phyloP scores from a whole-genome alignment of 2,113 vertebrate species.

The Cnemophilus loriae region DNA sequence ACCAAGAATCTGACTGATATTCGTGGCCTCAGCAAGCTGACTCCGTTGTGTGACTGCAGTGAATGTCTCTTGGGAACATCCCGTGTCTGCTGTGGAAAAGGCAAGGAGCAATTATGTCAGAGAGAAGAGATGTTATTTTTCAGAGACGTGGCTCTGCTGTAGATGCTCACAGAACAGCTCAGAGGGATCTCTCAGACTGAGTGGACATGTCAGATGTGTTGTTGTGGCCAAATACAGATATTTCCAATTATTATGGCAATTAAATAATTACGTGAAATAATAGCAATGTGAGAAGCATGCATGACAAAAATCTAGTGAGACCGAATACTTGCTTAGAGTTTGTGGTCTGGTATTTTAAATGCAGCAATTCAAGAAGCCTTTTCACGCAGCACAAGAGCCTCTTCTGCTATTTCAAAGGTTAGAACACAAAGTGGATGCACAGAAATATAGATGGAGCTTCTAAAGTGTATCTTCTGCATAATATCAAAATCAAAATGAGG shows the following conservation, averaged over 20 bases:
- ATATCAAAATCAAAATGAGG: neutral
- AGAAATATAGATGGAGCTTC: neutral
- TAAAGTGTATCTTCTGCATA: neutral
- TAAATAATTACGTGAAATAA: neutral
- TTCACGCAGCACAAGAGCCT: neutral
- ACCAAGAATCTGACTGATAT: fast-evolving
- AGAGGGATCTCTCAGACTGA: fast-evolving
- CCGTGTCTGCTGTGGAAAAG: neutral
- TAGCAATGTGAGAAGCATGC: neutral
- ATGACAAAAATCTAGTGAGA: neutral
- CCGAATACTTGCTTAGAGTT: fast-evolving
- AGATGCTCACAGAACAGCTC: neutral
- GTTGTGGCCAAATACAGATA: neutral
- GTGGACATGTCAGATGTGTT: neutral
- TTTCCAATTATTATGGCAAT: neutral
- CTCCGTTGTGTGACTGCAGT: neutral
- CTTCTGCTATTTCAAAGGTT: neutral
- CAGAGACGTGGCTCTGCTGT: neutral
- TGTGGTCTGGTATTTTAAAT: neutral
- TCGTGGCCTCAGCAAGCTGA: neutral
- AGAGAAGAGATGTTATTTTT: neutral
- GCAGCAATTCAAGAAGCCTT: neutral
- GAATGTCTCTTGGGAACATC: neutral
- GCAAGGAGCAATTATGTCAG: neutral
- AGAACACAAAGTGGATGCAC: neutral